Evolutionary conservation across 1,140 invertebrate genomes (phyloP), one percentile per base, ranked within the genome.

Genomic region (Mesaphorura yosii): DNA sequence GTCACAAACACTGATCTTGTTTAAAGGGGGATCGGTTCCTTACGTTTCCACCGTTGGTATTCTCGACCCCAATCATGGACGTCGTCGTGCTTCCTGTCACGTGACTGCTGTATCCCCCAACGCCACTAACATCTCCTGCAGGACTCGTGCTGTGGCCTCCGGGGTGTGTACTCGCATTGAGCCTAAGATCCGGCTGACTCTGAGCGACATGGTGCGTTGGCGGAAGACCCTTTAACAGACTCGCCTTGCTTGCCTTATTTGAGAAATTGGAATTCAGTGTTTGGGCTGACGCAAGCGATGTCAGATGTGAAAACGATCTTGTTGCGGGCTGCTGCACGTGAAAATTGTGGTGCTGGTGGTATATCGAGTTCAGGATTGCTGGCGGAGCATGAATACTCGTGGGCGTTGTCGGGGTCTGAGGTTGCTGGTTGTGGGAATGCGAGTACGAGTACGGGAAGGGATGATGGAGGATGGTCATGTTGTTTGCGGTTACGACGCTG

Each of bases 151-250:
- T 12, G 10, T 34, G 10, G 31, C 10, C 10, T 34, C 31, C 10
- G n/a, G n/a, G n/a, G n/a, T n/a, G n/a, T n/a, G n/a, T n/a, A n/a
- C n/a, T n/a, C n/a, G n/a, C 27, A 23, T 55, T 20, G 25, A 31
- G 23, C 25, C 53, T 29, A 7, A 55, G 40, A 27, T 55, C 53
- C 2, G 53, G 53, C 26, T 55, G 53, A 49, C 53, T 55, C 20
- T 55, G 53, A 44, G 29, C 29, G 19, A 46, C 23, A 26, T 46
- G 44, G 7, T 46, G 44, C 7, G 7, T 46, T 25, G 44, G 44
- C 6, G 44, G 44, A 7, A 46, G 44, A 10, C 44, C 44, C 25
- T 46, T 46, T 6, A 46, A 27, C 5, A 46, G 25, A 27, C 12
- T 25, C 7, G 44, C 44, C 25, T 46, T 46, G 23, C 44, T 46